These are phyloP conservation scores for Amphipyra berbera DNA, from an alignment of 2,888 invertebrate species.

Conservation along the genomic window DNA sequence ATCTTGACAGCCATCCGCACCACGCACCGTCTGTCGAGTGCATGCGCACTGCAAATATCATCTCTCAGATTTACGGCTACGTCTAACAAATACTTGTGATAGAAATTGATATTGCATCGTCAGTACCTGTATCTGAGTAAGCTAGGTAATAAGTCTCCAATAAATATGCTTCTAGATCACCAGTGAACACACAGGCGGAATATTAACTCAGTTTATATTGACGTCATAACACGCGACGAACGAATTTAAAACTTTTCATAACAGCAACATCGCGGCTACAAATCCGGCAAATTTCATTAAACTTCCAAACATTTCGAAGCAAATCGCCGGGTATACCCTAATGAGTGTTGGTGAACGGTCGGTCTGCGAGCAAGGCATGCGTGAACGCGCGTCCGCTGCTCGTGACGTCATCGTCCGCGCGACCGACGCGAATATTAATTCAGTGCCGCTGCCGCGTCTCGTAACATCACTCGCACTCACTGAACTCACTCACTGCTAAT, in stretches of 20 bases:
- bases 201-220: not conserved
- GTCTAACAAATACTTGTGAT: no score
- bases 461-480: constrained; percentile 74
- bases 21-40: not conserved
- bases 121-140: no score
- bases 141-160: not conserved
- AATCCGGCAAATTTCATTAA: constrained; percentile 51
- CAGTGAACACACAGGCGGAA: not conserved
- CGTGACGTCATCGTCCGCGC: constrained; percentile 66
- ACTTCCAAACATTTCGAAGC: constrained; percentile 48
- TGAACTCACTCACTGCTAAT: constrained; percentile 64
- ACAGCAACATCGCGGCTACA: constrained; percentile 9
- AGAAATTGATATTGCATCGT: no score
- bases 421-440: constrained; percentile 81
- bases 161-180: not conserved
- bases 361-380: constrained; percentile 79
- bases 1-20: not conserved
- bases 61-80: not conserved
- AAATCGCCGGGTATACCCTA: constrained; percentile 58
- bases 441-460: constrained; percentile 66
- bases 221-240: not conserved
- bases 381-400: constrained; percentile 74
- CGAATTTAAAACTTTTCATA: constrained; percentile 14
- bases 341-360: constrained; percentile 73
- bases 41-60: not conserved